Evolutionary conservation across 2,797 vertebrate species (phyloP).

Genomic region (Xerus rutilus): DNA sequence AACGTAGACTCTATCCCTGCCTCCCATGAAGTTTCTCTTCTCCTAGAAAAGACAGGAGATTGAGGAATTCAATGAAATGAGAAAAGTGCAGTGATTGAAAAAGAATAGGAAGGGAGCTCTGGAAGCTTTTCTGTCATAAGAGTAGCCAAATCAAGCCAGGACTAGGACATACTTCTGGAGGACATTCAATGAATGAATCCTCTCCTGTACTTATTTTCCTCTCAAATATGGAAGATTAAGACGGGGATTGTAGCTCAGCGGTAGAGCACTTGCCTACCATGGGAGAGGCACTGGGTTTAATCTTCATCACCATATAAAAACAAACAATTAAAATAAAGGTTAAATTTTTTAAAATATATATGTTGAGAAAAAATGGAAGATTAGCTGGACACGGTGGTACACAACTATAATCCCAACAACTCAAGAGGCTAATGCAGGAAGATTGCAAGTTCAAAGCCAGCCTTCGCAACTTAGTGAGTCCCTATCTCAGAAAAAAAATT

Average conservation of each 20-base stretch:
- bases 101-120: background rate
- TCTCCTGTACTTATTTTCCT: background rate
- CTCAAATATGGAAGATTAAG: background rate
- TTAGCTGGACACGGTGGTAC: background rate
- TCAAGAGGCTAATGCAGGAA: too few species aligned
- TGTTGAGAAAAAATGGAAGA: background rate
- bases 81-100: background rate
- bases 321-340: too few species aligned
- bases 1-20: background rate
- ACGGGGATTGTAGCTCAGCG: too few species aligned
- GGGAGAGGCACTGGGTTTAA: too few species aligned
- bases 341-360: too few species aligned
- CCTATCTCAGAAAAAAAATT: too few species aligned
- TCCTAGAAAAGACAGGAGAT: constrained; percentile 11
- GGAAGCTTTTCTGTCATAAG: background rate
- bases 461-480: too few species aligned
- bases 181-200: background rate
- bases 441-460: too few species aligned
- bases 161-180: background rate
- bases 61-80: background rate
- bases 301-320: too few species aligned
- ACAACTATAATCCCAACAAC: too few species aligned
- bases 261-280: too few species aligned
- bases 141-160: background rate
- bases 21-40: background rate